Percentiles rank a stretch among this genome's conserved stretches.
Conservation (phyloP, 2,113 vertebrate genomes). For the Centrocercus urophasianus region DNA sequence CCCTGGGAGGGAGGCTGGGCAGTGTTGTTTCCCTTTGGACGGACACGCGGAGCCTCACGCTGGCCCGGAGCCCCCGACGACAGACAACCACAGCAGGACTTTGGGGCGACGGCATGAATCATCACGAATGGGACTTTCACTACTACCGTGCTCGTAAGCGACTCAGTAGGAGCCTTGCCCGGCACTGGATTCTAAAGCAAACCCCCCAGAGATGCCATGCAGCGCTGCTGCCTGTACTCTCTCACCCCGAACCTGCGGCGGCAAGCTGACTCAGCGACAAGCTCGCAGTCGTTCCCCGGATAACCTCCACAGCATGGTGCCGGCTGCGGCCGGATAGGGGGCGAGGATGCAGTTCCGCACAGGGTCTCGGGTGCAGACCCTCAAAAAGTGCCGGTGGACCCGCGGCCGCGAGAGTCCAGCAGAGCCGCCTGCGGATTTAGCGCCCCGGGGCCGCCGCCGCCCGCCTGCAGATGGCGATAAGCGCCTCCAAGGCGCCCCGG, state of each 20-base stretch:
- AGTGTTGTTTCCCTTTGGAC: accelerated
- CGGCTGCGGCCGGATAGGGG: neutral
- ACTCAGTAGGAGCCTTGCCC: neutral
- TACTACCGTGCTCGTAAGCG: neutral
- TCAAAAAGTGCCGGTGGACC: accelerated
- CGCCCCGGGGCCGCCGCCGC: neutral
- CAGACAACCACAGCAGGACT: neutral
- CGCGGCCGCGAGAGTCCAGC: too few species aligned
- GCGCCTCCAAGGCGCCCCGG: neutral
- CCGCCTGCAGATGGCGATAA: conserved; percentile 78
- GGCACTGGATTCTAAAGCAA: neutral
- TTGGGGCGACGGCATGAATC: neutral
- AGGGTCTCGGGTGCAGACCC: accelerated
- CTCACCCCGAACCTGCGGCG: neutral
- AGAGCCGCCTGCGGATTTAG: accelerated
- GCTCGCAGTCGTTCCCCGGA: neutral
- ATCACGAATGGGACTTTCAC: neutral
- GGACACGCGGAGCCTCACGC: neutral
- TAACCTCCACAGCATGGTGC: neutral
- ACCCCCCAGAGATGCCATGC: neutral
- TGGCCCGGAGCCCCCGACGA: neutral
- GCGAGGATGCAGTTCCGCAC: too few species aligned
- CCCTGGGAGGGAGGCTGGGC: neutral
- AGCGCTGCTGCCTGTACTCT: too few species aligned
- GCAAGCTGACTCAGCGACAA: neutral